Evolutionary conservation across 2,888 invertebrate genomes (phyloP).

Genomic region (Athripsodes cinereus): DNA sequence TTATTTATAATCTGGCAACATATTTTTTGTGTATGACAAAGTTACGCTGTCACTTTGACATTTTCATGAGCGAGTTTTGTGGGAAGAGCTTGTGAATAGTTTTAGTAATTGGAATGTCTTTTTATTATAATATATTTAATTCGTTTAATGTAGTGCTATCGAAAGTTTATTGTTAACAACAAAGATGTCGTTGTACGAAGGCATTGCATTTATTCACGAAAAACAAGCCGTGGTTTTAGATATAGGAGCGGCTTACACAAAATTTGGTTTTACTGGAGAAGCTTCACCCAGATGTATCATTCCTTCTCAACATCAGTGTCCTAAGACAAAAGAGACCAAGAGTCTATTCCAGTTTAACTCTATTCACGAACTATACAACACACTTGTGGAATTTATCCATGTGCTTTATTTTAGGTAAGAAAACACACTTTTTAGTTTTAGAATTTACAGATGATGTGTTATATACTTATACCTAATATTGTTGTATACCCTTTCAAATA

Average conservation of each 20-base stretch:
- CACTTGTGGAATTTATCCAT: conserved; percentile 84
- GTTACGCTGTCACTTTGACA: no score
- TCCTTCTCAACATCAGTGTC: conserved; percentile 66
- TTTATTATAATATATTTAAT: background rate
- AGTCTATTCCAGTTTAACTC: conserved; percentile 60
- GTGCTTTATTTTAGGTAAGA: conserved; percentile 80
- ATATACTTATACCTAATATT: no score
- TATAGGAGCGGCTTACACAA: conserved; percentile 86
- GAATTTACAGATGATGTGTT: no score
- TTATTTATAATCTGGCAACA: no score
- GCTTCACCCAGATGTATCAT: conserved; percentile 83
- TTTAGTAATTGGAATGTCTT: no score
- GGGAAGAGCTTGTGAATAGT: no score
- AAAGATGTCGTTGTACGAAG: conserved; percentile 75
- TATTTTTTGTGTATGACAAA: no score
- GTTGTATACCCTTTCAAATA: no score
- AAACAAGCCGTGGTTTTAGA: conserved; percentile 87
- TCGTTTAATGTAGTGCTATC: no score
- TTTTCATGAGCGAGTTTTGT: no score
- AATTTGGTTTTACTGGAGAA: conserved; percentile 91
- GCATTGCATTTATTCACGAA: conserved; percentile 70
- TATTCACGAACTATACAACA: conserved; percentile 70
- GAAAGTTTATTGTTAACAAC: background rate
- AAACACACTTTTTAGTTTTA: no score
- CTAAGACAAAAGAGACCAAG: conserved; percentile 53